Conservation (phyloP, 2,797 vertebrate genomes). For the Gallirallus australis region DNA sequence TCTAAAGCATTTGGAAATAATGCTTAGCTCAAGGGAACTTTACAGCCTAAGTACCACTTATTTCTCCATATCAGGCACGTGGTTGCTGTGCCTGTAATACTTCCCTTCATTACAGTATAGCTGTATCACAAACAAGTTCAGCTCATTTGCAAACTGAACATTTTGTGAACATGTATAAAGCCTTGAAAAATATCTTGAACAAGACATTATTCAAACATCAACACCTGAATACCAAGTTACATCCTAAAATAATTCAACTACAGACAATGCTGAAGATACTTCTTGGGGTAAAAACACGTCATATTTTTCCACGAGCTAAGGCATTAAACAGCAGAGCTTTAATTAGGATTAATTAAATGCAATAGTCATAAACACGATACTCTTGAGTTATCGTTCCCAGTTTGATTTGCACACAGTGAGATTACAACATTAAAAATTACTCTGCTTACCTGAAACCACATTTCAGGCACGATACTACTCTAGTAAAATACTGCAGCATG, state of each 20-base stretch:
- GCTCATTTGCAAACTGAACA: neutral
- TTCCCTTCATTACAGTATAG: no score
- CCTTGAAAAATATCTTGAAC: neutral
- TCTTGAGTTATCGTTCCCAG: neutral
- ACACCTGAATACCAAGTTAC: neutral
- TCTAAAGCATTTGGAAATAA: neutral
- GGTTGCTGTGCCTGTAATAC: neutral
- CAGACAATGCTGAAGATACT: neutral
- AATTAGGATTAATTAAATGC: neutral
- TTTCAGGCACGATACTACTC: neutral
- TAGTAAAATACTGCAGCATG: accelerated
- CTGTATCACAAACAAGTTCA: neutral
- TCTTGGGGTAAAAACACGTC: neutral
- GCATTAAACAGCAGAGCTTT: neutral
- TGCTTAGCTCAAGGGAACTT: neutral
- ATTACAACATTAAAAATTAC: neutral
- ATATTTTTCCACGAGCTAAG: neutral
- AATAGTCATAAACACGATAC: neutral
- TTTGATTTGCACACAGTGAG: neutral
- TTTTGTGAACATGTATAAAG: accelerated
- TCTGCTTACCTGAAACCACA: neutral
- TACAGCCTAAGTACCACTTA: neutral
- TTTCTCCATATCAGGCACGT: accelerated
- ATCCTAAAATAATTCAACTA: neutral
- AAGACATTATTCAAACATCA: neutral